Evolutionary conservation across 2,888 invertebrate genomes (phyloP).

Genomic region (Artemia sinica): DNA sequence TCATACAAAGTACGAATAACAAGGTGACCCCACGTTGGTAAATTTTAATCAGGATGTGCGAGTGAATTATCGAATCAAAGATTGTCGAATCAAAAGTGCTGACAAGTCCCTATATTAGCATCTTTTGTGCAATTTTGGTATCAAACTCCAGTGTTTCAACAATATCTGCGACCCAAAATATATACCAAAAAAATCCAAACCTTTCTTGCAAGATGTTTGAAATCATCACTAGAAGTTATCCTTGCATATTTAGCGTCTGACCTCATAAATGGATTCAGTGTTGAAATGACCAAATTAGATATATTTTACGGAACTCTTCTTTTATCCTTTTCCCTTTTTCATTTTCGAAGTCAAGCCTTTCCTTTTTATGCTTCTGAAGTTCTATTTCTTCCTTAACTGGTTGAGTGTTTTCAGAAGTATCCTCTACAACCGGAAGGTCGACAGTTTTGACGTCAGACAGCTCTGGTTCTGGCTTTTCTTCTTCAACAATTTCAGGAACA

Average conservation of each 20-base stretch:
- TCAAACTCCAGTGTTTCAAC: too few species aligned
- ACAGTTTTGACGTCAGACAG: neutral
- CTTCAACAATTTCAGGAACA: neutral
- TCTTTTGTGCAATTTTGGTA: too few species aligned
- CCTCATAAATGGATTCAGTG: slow-evolving; percentile 71
- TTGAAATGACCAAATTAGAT: slow-evolving; percentile 58
- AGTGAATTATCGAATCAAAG: too few species aligned
- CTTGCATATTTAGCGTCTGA: slow-evolving; percentile 63
- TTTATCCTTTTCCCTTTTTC: slow-evolving; percentile 52
- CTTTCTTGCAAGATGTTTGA: slow-evolving; percentile 84
- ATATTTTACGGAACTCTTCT: slow-evolving; percentile 62
- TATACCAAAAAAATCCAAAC: neutral
- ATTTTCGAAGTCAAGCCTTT: slow-evolving; percentile 26
- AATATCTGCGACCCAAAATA: neutral
- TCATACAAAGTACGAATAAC: too few species aligned
- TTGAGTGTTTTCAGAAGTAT: slow-evolving; percentile 22
- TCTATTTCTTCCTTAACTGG: slow-evolving; percentile 22
- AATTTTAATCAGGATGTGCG: too few species aligned
- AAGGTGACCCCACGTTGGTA: too few species aligned
- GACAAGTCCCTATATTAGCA: too few species aligned
- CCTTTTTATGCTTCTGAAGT: slow-evolving; percentile 19
- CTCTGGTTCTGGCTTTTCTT: slow-evolving; percentile 1
- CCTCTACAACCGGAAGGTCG: neutral
- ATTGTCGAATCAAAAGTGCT: too few species aligned
- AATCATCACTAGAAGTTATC: slow-evolving; percentile 74